Evolutionary conservation across 2,888 invertebrate species (phyloP).

Genomic region (Plutella xylostella): DNA sequence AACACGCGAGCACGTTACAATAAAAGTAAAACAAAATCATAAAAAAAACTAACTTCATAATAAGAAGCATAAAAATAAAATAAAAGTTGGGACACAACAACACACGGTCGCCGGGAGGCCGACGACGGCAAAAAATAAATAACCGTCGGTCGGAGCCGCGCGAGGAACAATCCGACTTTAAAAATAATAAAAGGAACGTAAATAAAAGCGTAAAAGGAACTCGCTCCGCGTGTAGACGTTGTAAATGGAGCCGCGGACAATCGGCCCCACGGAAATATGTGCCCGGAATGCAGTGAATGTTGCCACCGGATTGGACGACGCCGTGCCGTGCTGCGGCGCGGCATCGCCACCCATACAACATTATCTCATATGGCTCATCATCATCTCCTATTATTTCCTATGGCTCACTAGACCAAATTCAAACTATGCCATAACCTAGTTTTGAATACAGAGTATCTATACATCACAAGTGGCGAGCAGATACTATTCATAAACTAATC

Average conservation of each 20-base stretch:
- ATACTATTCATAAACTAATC: too few relatives aligned
- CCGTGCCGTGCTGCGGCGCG: too few relatives aligned
- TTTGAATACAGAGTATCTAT: too few relatives aligned
- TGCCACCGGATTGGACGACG: conserved; percentile 34
- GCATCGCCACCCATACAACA: too few relatives aligned
- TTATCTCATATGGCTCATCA: too few relatives aligned
- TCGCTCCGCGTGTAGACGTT: conserved; percentile 67
- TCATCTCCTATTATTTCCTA: too few relatives aligned
- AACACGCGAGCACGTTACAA: conserved; percentile 66
- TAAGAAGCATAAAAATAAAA: conserved; percentile 69
- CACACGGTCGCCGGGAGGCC: conserved; percentile 69
- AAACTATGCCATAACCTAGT: too few relatives aligned
- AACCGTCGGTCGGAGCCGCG: conserved; percentile 57
- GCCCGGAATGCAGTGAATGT: conserved; percentile 65
- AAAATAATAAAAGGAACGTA: conserved; percentile 69
- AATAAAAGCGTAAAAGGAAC: conserved; percentile 70
- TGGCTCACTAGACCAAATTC: too few relatives aligned
- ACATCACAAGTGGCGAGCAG: too few relatives aligned
- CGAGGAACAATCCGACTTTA: conserved; percentile 68
- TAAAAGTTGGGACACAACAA: conserved; percentile 66
- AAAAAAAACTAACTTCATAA: conserved; percentile 62
- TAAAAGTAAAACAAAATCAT: conserved; percentile 35
- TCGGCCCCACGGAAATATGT: conserved; percentile 61
- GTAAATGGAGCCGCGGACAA: conserved; percentile 68
- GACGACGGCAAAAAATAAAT: conserved; percentile 67